Percentiles rank a stretch among this genome's conserved stretches.
Conservation (phyloP, 2,797 vertebrate species). For the Pangasius mekongensis region DNA sequence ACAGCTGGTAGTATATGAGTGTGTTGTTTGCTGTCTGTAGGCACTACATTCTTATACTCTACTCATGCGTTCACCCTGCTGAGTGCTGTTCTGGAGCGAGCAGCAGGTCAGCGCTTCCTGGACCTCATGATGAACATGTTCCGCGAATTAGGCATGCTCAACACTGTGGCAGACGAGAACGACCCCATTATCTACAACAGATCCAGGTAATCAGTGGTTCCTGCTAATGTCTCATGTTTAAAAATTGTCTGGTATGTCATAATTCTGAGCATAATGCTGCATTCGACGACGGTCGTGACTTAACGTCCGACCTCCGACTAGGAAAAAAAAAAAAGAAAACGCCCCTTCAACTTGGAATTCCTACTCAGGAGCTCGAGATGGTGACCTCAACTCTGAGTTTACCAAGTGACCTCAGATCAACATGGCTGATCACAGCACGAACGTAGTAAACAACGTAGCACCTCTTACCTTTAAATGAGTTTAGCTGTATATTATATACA, state of each 20-base stretch:
- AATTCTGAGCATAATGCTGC: not conserved
- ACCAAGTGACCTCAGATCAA: not conserved
- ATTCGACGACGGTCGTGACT: not conserved
- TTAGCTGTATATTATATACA: not conserved
- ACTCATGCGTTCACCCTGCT: constrained; percentile 93
- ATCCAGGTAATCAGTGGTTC: constrained; percentile 81
- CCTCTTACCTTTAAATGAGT: no score
- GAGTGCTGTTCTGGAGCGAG: constrained; percentile 89
- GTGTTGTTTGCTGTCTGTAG: constrained; percentile 65
- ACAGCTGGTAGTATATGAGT: not conserved
- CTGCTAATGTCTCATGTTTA: not conserved
- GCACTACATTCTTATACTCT: constrained; percentile 93
- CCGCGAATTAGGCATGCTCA: constrained; percentile 89
- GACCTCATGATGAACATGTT: constrained; percentile 93
- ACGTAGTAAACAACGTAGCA: not conserved
- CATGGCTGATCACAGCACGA: not conserved
- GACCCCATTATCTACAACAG: constrained; percentile 95
- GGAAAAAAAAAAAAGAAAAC: not conserved
- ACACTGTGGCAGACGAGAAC: constrained; percentile 90
- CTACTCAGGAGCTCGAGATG: not conserved
- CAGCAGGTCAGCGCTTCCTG: constrained; percentile 84
- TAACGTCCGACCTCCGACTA: not conserved
- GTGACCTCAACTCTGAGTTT: not conserved
- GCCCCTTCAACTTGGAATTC: not conserved
- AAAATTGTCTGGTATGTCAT: not conserved